Percentiles rank a stretch among this genome's conserved stretches.
Evolutionary conservation across 2,888 invertebrate genomes (phyloP).

Genomic region (Dichetophora obliterata): DNA sequence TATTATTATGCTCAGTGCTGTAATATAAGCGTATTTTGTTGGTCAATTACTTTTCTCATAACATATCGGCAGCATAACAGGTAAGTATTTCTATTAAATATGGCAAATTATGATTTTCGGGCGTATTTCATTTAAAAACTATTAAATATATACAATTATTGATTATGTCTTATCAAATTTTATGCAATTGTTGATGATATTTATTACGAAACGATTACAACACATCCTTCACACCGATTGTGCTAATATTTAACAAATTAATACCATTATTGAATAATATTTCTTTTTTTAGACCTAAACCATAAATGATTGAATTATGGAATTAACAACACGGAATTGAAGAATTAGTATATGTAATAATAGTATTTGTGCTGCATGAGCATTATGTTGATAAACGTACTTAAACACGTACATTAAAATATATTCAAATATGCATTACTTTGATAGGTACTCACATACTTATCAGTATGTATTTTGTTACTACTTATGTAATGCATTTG

Average conservation of each 20-base stretch:
- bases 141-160: too few relatives aligned
- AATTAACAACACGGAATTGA: constrained; percentile 13
- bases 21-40: too few relatives aligned
- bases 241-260: constrained; percentile 22
- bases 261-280: background rate
- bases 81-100: background rate
- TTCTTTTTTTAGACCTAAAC: background rate
- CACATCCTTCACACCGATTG: constrained; percentile 10
- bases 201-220: background rate
- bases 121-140: too few relatives aligned
- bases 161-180: too few relatives aligned
- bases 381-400: background rate
- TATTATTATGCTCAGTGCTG: too few relatives aligned
- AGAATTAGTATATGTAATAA: background rate
- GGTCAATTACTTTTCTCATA: background rate
- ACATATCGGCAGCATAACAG: background rate
- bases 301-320: background rate
- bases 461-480: too few relatives aligned
- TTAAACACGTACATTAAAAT: background rate
- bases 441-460: too few relatives aligned
- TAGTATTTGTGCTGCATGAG: constrained; percentile 27
- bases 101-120: background rate
- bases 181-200: constrained; percentile 32
- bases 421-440: background rate
- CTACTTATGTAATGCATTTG: too few relatives aligned